Evolutionary conservation across 2,113 vertebrate species (phyloP).

Genomic region (Astatotilapia flaviijosephi): DNA sequence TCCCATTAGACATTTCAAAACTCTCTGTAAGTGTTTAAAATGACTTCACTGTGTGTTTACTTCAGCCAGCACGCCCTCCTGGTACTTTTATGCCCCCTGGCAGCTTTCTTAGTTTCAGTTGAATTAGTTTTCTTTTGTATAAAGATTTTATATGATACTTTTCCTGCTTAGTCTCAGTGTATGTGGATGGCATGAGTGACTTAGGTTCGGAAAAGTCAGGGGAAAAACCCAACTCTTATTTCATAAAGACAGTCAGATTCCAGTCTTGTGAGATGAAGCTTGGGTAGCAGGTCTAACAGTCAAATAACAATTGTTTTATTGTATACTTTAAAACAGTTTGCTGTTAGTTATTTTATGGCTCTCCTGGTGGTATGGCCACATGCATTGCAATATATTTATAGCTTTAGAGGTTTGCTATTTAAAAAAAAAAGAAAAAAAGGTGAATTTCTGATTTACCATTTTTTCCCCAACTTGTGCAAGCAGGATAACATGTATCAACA

Average conservation of each 20-base stretch:
- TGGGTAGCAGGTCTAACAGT: background rate
- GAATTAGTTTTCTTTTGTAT: background rate
- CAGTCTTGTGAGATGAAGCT: background rate
- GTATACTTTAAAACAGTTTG: background rate
- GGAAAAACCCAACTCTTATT: background rate
- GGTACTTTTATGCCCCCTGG: background rate
- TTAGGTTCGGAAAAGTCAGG: background rate
- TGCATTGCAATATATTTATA: background rate
- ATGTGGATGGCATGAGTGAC: background rate
- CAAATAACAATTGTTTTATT: background rate
- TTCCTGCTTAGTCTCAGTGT: background rate
- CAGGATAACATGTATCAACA: background rate
- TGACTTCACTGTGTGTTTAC: background rate
- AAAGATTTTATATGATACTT: background rate
- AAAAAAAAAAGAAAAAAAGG: background rate
- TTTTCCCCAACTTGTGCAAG: background rate
- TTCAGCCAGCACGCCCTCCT: conserved; percentile 17
- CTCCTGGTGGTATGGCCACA: background rate
- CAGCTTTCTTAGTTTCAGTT: background rate
- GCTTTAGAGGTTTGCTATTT: background rate
- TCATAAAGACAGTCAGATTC: background rate
- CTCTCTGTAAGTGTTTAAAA: background rate
- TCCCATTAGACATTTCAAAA: background rate
- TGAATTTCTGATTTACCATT: background rate
- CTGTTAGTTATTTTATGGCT: background rate